Evolutionary conservation across 2,888 invertebrate genomes (phyloP), one percentile per base, ranked within the genome.

Genomic region (Glyphotaelius pellucidus): DNA sequence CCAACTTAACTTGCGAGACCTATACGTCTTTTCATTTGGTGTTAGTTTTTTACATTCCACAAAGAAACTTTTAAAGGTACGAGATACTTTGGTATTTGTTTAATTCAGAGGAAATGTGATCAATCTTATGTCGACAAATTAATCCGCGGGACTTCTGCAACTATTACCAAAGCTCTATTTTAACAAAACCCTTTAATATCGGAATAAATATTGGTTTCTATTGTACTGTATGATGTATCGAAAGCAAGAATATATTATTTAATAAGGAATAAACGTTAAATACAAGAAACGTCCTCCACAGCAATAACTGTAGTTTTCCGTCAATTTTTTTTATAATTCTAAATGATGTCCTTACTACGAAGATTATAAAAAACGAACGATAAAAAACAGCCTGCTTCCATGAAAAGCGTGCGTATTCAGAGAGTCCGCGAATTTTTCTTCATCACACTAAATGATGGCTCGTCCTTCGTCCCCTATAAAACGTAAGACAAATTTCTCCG

Each of bases 401-500:
- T 25, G 67, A 67, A 67, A 25, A 25, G 25, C 25, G 25, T 67
- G 67, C 25, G 25, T 67, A 67, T 25, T 67, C 25, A n/a, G 67
- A 0, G 25, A 25, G 67, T 25, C 25, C 19, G 12, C 32, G 7
- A 11, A 83, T 35, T 67, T 67, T 83, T 83, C 83, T 35, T 83
- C 83, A 31, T 81, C 81, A 31, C 32, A 83, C 25, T 83, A 83
- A 83, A 83, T 35, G 32, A 11, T 83, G 19, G 9, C 4, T 32
- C 30, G 19, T 31, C 83, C 83, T 83, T 83, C 83, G 35, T 83
- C 38, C 32, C 83, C 83, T 83, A 83, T 83, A 47, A 47, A 86
- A 86, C 19, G 30, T 38, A 42, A 86, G 47, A 86, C 47, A 86
- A 86, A 91, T 91, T 42, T 80, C 85, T 79, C 79, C 85, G 42